Conservation (phyloP, 2,888 invertebrate species). For the Mimachlamys varia region DNA sequence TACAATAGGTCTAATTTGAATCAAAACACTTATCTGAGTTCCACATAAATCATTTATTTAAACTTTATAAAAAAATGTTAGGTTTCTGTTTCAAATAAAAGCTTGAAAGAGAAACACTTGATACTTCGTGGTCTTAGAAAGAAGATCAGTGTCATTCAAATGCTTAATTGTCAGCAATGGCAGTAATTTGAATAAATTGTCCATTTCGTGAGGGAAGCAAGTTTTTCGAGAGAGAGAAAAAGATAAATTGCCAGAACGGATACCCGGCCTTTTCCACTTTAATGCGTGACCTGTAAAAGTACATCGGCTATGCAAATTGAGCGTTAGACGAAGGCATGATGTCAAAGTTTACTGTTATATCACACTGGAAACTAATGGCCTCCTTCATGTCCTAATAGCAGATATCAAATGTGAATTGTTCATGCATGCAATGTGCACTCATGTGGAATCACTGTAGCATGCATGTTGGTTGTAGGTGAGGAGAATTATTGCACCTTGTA, state of each 20-base stretch:
- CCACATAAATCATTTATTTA: neutral
- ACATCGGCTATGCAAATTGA: conserved; percentile 11
- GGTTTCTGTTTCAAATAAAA: neutral
- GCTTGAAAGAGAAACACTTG: conserved; percentile 11
- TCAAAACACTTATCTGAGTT: neutral
- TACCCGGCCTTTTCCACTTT: neutral
- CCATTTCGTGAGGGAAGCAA: conserved; percentile 24
- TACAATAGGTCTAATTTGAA: neutral
- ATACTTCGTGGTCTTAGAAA: neutral
- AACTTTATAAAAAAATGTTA: neutral
- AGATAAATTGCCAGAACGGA: conserved; percentile 26
- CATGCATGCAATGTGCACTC: conserved; percentile 29
- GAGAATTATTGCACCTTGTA: neutral
- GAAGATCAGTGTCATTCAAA: conserved; percentile 27
- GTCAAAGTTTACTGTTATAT: conserved; percentile 28
- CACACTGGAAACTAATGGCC: conserved; percentile 9
- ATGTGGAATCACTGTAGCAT: conserved; percentile 25
- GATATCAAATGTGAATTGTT: neutral
- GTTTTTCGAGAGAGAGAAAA: conserved; percentile 20
- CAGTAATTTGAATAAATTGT: conserved; percentile 14
- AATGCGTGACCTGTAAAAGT: neutral
- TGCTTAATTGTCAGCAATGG: conserved; percentile 15
- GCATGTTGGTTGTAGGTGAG: conserved; percentile 22
- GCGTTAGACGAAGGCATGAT: conserved; percentile 18
- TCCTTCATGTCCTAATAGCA: conserved; percentile 30